phyloP scores from a whole-genome alignment of 2,113 vertebrate genomes.

The Myotis lucifugus region DNA sequence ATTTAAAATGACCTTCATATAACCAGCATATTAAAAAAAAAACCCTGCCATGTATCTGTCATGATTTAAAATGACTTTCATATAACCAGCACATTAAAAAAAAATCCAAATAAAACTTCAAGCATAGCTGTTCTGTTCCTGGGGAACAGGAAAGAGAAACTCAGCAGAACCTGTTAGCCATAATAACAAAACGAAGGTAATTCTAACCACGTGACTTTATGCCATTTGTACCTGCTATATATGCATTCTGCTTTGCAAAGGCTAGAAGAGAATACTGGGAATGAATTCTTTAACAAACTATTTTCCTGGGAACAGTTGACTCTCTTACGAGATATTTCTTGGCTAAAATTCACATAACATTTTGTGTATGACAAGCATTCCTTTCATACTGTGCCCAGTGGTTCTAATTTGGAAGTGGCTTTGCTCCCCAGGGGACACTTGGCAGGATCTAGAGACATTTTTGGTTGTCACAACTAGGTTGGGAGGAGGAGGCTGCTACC shows the following conservation, averaged over 20 bases:
- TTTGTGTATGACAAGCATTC: not conserved
- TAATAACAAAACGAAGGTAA: conserved; percentile 7
- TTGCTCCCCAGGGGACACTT: not conserved
- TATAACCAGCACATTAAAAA: conserved; percentile 24
- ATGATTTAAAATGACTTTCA: conserved; percentile 60
- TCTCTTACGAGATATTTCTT: not conserved
- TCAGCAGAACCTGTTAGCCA: not conserved
- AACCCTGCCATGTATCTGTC: conserved; percentile 47
- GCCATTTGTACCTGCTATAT: not conserved
- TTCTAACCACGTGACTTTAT: not conserved
- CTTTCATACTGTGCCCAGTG: not conserved
- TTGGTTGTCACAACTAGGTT: not conserved
- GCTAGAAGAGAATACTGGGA: not conserved
- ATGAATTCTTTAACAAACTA: not conserved
- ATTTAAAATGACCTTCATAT: conserved; percentile 64
- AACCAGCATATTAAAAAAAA: conserved; percentile 31
- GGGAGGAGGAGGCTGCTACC: not conserved
- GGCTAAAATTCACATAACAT: not conserved
- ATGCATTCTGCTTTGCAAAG: not conserved
- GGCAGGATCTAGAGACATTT: not conserved
- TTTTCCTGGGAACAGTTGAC: not conserved
- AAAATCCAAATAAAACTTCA: conserved; percentile 50
- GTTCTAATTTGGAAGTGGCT: not conserved
- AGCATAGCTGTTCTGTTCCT: not conserved
- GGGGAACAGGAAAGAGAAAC: conserved; percentile 52